Evolutionary conservation across 2,888 invertebrate species (phyloP).

Genomic region (Dolichomitus sp.): DNA sequence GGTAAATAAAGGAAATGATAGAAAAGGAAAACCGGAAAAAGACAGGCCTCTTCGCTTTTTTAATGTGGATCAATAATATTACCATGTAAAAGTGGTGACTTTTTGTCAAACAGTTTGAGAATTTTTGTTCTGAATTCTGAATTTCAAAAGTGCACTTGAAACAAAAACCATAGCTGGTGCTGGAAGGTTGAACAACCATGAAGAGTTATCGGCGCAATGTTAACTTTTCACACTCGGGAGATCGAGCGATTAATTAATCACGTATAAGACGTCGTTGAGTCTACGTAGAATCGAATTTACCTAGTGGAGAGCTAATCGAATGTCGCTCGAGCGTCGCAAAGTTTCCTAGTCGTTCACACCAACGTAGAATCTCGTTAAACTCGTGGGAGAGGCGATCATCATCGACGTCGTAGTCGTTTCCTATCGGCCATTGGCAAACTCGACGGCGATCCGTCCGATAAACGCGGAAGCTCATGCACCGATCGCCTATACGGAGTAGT

Average conservation of each 20-base stretch:
- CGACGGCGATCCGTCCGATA: conserved; percentile 58
- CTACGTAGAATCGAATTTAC: conserved; percentile 29
- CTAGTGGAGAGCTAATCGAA: conserved; percentile 35
- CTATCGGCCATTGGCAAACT: conserved; percentile 57
- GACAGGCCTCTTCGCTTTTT: no score
- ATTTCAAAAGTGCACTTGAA: not conserved
- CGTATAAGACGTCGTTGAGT: conserved; percentile 23
- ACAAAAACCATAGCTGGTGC: not conserved
- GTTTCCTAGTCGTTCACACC: conserved; percentile 33
- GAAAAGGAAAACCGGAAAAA: not conserved
- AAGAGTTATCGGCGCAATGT: not conserved
- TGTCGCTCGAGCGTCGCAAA: conserved; percentile 19
- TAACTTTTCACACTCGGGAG: not conserved
- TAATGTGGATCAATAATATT: no score
- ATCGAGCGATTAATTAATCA: conserved; percentile 33
- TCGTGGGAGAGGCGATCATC: conserved; percentile 11
- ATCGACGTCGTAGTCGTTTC: conserved; percentile 43
- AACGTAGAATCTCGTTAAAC: conserved; percentile 41
- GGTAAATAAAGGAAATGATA: not conserved
- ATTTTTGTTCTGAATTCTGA: not conserved
- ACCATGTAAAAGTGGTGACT: no score
- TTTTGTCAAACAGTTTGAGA: no score
- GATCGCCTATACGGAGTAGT: conserved; percentile 45
- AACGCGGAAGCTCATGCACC: conserved; percentile 42
- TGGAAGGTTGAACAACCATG: conserved; percentile 7